A percentile compares a stretch with the other conserved stretches of the same genome.
Evolutionary conservation across 2,797 vertebrate species (phyloP).

Genomic region (Gobionotothen gibberifrons): DNA sequence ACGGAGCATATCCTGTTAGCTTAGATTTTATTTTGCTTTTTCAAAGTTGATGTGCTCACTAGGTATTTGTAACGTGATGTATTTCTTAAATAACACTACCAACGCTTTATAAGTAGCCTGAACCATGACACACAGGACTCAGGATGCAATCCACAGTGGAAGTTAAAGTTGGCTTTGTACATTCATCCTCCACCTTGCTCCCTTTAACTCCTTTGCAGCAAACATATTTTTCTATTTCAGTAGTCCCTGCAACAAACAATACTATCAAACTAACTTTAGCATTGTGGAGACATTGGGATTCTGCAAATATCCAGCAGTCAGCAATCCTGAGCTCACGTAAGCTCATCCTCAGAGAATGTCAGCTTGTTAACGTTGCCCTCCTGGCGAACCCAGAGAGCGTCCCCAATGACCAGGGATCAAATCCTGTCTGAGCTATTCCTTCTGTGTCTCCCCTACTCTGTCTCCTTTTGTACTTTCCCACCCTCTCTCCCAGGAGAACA

Average conservation of each 20-base stretch:
- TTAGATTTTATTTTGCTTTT: too few species aligned
- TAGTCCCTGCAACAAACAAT: neutral
- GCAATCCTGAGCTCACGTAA: too few species aligned
- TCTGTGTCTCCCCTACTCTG: slow-evolving; percentile 15
- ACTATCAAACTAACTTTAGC: slow-evolving; percentile 11
- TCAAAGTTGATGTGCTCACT: too few species aligned
- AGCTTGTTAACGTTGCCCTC: slow-evolving; percentile 58
- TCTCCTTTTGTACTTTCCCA: slow-evolving; percentile 49
- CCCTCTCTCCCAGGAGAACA: slow-evolving; percentile 33
- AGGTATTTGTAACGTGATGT: too few species aligned
- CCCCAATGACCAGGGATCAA: slow-evolving; percentile 55
- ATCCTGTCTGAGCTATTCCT: slow-evolving; percentile 49
- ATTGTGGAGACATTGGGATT: slow-evolving; percentile 15
- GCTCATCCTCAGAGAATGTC: slow-evolving; percentile 23
- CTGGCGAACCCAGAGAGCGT: slow-evolving; percentile 22
- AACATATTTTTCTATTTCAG: neutral
- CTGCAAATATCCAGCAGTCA: slow-evolving; percentile 36
- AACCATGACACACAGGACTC: neutral
- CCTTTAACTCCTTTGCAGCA: neutral
- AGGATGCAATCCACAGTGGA: neutral
- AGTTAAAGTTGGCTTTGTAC: neutral
- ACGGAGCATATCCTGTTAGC: too few species aligned
- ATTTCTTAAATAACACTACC: too few species aligned
- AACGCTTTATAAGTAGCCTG: neutral
- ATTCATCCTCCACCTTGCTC: neutral